Percentiles rank a stretch among this genome's conserved stretches.
Conservation (phyloP, 2,888 invertebrate genomes). For the Tipula confusa region DNA sequence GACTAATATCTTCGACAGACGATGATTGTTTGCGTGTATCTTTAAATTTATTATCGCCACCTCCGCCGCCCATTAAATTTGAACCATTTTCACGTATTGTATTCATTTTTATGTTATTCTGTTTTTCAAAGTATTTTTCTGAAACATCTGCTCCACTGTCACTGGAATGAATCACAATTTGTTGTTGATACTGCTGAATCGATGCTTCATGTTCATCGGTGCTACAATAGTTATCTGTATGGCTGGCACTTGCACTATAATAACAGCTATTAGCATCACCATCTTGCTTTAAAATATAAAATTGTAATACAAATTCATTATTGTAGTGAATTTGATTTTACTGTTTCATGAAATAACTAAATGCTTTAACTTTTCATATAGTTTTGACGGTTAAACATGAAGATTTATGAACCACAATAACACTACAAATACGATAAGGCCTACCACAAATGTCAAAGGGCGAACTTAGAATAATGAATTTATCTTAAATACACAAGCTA, state of each 20-base stretch:
- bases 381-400: no score
- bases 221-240: constrained; percentile 36
- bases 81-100: neutral
- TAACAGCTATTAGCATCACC: constrained; percentile 37
- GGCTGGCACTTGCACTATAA: constrained; percentile 37
- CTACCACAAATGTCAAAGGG: neutral
- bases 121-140: constrained; percentile 34
- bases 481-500: neutral
- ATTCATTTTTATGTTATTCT: constrained; percentile 30
- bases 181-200: constrained; percentile 29
- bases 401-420: neutral
- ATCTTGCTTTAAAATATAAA: constrained; percentile 33
- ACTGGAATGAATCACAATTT: constrained; percentile 34
- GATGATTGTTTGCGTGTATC: neutral
- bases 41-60: neutral
- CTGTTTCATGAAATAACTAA: no score
- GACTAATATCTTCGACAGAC: constrained; percentile 16
- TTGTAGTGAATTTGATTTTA: no score
- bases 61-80: neutral
- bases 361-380: no score
- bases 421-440: neutral
- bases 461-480: neutral
- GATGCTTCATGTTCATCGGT: constrained; percentile 36
- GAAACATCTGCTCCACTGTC: constrained; percentile 37
- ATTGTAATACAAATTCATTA: no score